Evolutionary conservation across 1,140 invertebrate species (phyloP).

Genomic region (Saccostrea glomerata): DNA sequence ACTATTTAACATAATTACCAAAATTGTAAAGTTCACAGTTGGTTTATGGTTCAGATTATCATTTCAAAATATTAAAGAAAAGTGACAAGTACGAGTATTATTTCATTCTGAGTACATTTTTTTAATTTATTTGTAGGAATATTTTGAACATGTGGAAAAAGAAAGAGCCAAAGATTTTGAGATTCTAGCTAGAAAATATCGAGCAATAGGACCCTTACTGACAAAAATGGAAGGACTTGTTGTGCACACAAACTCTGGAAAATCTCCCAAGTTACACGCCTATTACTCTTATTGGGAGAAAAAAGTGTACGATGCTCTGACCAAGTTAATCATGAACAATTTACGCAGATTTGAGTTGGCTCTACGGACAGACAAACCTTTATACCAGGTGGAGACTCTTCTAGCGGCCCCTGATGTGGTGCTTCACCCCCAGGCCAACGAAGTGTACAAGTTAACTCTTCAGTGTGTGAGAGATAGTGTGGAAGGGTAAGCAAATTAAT

Average conservation of each 20-base stretch:
- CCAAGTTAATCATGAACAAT: slow-evolving; percentile 84
- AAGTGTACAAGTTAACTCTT: slow-evolving; percentile 86
- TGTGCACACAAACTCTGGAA: slow-evolving; percentile 78
- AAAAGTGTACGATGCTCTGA: slow-evolving; percentile 78
- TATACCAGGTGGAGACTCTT: slow-evolving; percentile 89
- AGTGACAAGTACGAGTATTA: background rate
- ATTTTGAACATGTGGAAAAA: slow-evolving; percentile 85
- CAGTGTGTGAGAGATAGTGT: slow-evolving; percentile 79
- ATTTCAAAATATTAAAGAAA: too few relatives aligned
- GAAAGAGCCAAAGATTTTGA: slow-evolving; percentile 84
- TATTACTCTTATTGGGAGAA: slow-evolving; percentile 81
- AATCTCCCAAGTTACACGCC: slow-evolving; percentile 76
- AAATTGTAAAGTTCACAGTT: too few relatives aligned
- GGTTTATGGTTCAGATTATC: too few relatives aligned
- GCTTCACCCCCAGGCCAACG: slow-evolving; percentile 85
- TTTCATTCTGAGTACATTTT: background rate
- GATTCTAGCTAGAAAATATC: slow-evolving; percentile 85
- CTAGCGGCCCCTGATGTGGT: slow-evolving; percentile 87
- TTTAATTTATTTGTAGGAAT: slow-evolving; percentile 81
- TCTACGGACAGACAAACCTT: slow-evolving; percentile 82
- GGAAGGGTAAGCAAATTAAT: slow-evolving; percentile 73
- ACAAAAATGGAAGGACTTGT: slow-evolving; percentile 88
- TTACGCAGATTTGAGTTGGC: slow-evolving; percentile 85
- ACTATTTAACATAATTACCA: too few relatives aligned
- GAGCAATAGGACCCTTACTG: slow-evolving; percentile 87